phyloP scores from a whole-genome alignment of 2,888 invertebrate species.

The Leptopterna dolabrata region DNA sequence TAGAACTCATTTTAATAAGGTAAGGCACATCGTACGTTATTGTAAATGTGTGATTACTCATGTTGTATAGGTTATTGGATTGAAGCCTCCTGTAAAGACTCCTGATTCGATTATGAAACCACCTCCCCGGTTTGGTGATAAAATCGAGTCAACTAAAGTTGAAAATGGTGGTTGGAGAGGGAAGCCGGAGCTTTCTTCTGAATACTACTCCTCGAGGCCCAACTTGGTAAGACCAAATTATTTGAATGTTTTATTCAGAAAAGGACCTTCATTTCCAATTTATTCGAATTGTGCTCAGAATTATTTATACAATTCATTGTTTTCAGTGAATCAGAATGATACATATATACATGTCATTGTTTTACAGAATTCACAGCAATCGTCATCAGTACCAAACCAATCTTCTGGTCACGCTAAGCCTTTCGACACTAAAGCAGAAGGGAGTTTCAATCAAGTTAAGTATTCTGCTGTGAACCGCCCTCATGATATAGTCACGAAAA shows the following conservation, averaged over 20 bases:
- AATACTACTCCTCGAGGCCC: not conserved
- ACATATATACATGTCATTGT: not conserved
- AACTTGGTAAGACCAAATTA: not conserved
- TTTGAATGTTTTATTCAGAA: no score
- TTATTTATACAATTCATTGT: no score
- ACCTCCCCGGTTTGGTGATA: slow-evolving; percentile 17
- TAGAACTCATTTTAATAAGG: no score
- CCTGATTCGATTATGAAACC: slow-evolving; percentile 26
- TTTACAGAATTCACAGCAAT: not conserved
- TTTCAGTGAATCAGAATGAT: no score
- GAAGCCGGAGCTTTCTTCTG: slow-evolving; percentile 14
- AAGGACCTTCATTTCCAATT: no score
- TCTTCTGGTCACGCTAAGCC: not conserved
- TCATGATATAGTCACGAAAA: not conserved
- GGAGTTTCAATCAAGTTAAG: slow-evolving; percentile 15
- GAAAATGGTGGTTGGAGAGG: slow-evolving; percentile 38
- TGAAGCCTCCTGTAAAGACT: slow-evolving; percentile 17
- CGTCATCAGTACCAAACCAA: not conserved
- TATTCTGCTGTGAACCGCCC: slow-evolving; percentile 38
- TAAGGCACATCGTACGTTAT: no score
- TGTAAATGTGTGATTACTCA: no score
- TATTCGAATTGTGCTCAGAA: no score
- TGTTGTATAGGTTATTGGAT: not conserved
- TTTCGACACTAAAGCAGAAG: slow-evolving; percentile 13
- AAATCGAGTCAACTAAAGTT: not conserved